A percentile compares a stretch with the other conserved stretches of the same genome.
These are phyloP conservation scores for Ailuropoda melanoleuca DNA, from an alignment of 2,113 vertebrate genomes.

Conservation along the genomic window DNA sequence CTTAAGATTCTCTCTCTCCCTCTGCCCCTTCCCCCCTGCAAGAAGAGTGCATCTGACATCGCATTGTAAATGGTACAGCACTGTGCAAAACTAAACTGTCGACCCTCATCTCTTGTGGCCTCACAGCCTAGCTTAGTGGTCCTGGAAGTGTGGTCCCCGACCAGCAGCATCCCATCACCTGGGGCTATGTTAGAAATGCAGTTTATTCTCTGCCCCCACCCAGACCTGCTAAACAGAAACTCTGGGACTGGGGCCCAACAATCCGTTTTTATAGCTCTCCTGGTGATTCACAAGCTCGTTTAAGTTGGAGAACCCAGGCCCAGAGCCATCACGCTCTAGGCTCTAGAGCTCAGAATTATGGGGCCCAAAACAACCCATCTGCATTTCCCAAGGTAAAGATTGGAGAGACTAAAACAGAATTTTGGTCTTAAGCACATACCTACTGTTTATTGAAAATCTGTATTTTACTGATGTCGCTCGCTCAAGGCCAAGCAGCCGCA, in stretches of 20 bases:
- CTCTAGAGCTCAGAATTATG: background rate
- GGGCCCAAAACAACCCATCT: background rate
- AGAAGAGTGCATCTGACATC: background rate
- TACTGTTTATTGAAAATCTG: background rate
- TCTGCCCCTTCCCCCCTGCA: too few species aligned
- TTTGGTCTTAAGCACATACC: background rate
- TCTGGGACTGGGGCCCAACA: background rate
- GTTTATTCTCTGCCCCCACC: background rate
- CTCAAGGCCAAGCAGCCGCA: background rate
- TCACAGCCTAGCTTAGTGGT: background rate
- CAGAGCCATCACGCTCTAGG: background rate
- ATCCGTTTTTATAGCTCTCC: background rate
- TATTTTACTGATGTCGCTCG: background rate
- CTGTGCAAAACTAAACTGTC: background rate
- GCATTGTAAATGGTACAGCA: fast-evolving
- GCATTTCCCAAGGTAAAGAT: background rate
- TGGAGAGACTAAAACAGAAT: background rate
- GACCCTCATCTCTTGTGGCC: fast-evolving
- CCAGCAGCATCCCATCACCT: background rate
- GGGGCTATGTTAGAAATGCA: background rate
- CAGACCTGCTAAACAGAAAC: background rate
- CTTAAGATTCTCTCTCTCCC: background rate
- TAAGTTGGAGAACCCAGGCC: background rate
- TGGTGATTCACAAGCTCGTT: fast-evolving
- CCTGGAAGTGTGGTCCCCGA: background rate